These are phyloP conservation scores for Oryzias javanicus DNA, from an alignment of 2,113 vertebrate species.

Conservation along the genomic window DNA sequence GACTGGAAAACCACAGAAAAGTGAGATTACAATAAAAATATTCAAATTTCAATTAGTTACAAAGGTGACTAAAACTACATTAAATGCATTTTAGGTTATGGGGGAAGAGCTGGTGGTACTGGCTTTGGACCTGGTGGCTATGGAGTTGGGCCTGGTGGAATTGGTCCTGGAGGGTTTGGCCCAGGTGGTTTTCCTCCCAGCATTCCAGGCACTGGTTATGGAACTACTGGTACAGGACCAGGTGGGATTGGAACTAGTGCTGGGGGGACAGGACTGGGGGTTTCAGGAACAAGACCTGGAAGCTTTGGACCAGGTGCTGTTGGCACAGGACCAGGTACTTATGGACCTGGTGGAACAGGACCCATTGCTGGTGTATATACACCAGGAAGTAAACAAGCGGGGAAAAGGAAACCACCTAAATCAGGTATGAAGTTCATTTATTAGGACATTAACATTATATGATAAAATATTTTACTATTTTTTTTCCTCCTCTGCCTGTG, in stretches of 20 bases:
- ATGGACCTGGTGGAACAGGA: constrained; percentile 49
- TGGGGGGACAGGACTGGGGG: constrained; percentile 26
- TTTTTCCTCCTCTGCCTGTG: constrained; percentile 25
- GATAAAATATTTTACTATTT: neutral
- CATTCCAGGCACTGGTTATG: constrained; percentile 27
- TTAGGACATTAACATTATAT: constrained; percentile 2
- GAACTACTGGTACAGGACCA: constrained; percentile 28
- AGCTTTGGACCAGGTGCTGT: constrained; percentile 43
- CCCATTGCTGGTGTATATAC: constrained; percentile 22
- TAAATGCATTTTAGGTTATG: constrained; percentile 55
- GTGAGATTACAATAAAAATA: constrained; percentile 35
- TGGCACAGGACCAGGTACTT: constrained; percentile 37
- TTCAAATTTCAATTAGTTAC: neutral
- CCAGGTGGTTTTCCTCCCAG: constrained; percentile 37
- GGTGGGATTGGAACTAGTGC: constrained; percentile 25
- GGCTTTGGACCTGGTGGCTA: constrained; percentile 41
- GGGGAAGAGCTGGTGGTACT: constrained; percentile 43
- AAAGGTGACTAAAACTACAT: neutral
- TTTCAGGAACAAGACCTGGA: constrained; percentile 33
- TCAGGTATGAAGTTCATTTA: constrained; percentile 39
- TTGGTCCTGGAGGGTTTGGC: constrained; percentile 31
- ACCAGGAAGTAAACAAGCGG: constrained; percentile 45
- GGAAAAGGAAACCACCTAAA: constrained; percentile 53
- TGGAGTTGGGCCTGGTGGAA: constrained; percentile 44
- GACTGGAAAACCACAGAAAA: constrained; percentile 61